Base-by-base conservation (phyloP, 92 coral and sea anemone species). In the Diadumene lineata region DNA sequence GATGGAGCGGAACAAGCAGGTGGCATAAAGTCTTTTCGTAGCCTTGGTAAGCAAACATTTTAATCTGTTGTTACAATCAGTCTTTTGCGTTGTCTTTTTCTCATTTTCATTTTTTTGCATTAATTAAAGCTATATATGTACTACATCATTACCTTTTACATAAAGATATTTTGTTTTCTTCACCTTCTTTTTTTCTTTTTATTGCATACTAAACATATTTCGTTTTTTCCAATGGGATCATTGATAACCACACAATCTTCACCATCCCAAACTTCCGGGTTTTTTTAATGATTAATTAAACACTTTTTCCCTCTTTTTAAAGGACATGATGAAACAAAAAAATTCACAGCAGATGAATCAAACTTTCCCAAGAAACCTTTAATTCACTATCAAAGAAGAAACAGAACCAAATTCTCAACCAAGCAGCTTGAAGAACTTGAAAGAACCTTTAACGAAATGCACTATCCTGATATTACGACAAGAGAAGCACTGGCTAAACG, bases 401-500 rank as follows among this genome's bases (percentile, higher is more conserved):
- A 89, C 77, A 75, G 97, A 34, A 91, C 97, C 11, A 91, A 91
- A 70, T 91, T 91, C 62, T 75, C 93, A 1, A 71, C 90, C 2
- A 81, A 75, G 48, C 97, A 91, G 50, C 80, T 88, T 16, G 88
- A 84, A n/a, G 90, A 91, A 34, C 83, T 91, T 7, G 93, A 88
- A 74, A 85, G 72, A 33, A 92, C 97, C 50, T 91, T 77, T 68
- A 75, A 69, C 70, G 85, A 88, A 64, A 82, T 89, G 16, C 93
- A 88, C 51, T 91, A 91, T 57, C 97, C 97, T 2, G 97, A 91
- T 67, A 87, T 88, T 24, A 76, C 83, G 22, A 88, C 97, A 0
- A 67, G 97, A 27, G 97, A 91, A 64, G 88, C 78, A 56, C 77
- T 91, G 60, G 97, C 93, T 19, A 86, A 91, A 81, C 70, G 88